A percentile compares a stretch with the other conserved stretches of the same genome.
phyloP scores from a whole-genome alignment of 1,140 invertebrate species.

The Atopsyche davidsoni region DNA sequence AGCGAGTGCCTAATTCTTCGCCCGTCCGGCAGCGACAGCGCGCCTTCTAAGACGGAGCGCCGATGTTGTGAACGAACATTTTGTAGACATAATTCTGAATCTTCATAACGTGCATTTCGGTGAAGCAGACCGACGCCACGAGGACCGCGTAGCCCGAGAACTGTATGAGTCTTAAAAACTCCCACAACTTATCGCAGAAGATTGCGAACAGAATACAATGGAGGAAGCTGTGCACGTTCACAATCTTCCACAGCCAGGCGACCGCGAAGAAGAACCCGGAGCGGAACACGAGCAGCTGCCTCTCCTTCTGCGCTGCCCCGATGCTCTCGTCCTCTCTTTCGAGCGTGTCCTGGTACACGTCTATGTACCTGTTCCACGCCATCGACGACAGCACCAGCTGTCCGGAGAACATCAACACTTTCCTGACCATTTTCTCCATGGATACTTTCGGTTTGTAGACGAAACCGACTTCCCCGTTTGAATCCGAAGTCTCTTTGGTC shows the following conservation, averaged over 20 bases:
- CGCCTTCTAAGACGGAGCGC: constrained; percentile 21
- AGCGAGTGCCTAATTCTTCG: not conserved
- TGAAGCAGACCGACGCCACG: constrained; percentile 51
- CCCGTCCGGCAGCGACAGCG: too few species aligned
- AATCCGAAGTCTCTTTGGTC: constrained; percentile 45
- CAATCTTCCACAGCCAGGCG: constrained; percentile 68
- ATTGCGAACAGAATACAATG: constrained; percentile 70
- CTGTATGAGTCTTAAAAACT: constrained; percentile 59
- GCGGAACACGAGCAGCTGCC: constrained; percentile 53
- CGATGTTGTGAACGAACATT: constrained; percentile 28
- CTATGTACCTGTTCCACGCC: constrained; percentile 76
- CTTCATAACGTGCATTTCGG: constrained; percentile 53
- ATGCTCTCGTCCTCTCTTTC: constrained; percentile 53
- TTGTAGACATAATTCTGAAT: constrained; percentile 49
- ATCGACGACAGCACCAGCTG: constrained; percentile 66
- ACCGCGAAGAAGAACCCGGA: constrained; percentile 67
- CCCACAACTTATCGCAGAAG: constrained; percentile 73
- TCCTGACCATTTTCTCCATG: constrained; percentile 55
- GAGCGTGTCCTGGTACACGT: constrained; percentile 66
- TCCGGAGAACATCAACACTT: constrained; percentile 59
- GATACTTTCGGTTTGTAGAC: constrained; percentile 60
- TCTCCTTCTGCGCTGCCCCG: constrained; percentile 37
- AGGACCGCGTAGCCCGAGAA: constrained; percentile 56
- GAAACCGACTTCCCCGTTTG: constrained; percentile 48
- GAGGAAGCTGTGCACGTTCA: constrained; percentile 72